A percentile compares a stretch with the other conserved stretches of the same genome.
phyloP scores from a whole-genome alignment of 2,888 invertebrate species.

The Dolichopus griseipennis region DNA sequence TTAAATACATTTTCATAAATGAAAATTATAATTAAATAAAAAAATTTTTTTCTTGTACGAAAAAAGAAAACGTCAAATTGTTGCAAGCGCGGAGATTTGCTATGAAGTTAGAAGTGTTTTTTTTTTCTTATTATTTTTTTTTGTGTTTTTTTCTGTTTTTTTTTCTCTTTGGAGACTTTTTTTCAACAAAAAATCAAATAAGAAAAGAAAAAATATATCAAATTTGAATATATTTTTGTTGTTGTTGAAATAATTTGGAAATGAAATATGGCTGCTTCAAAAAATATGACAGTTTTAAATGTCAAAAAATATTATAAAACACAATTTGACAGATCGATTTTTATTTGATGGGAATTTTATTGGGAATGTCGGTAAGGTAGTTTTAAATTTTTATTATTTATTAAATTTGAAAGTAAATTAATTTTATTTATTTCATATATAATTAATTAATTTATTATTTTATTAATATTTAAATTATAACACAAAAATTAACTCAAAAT shows the following conservation, averaged over 20 bases:
- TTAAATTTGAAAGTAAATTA: too few species aligned
- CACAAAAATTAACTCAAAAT: too few species aligned
- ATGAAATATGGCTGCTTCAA: not conserved
- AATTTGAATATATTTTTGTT: not conserved
- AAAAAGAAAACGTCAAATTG: conserved; percentile 5
- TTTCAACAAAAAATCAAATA: not conserved
- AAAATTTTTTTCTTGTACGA: not conserved
- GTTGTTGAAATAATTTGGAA: not conserved
- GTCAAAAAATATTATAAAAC: not conserved
- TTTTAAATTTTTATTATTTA: too few species aligned
- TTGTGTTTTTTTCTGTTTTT: not conserved
- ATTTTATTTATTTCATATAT: too few species aligned
- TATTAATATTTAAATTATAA: too few species aligned
- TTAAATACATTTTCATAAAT: conserved; percentile 3
- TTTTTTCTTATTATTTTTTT: not conserved
- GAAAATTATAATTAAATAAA: conserved; percentile 5
- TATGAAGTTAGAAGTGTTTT: conserved; percentile 2
- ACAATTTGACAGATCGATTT: too few species aligned
- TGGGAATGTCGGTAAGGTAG: too few species aligned
- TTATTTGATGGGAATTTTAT: too few species aligned
- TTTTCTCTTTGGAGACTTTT: conserved; percentile 1
- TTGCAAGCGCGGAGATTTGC: conserved; percentile 6
- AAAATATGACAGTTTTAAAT: not conserved
- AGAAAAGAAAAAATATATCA: not conserved
- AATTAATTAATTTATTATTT: too few species aligned